These are phyloP conservation scores for Acrocyrtus sp. DNA, from an alignment of 2,888 invertebrate species.

Conservation along the genomic window DNA sequence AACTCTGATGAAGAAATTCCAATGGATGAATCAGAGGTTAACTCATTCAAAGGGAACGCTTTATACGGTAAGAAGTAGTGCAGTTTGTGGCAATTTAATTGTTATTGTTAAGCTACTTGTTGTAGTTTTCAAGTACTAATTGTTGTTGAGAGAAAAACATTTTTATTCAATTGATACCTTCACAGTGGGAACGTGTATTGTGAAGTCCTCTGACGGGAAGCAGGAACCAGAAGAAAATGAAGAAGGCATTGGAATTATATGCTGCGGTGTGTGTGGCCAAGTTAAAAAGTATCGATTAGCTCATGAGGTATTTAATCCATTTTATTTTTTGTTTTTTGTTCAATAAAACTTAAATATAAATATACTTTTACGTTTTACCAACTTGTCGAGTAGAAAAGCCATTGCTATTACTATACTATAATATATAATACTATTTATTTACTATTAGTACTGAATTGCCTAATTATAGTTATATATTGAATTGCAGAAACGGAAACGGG, in stretches of 20 bases:
- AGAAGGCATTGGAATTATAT: slow-evolving; percentile 19
- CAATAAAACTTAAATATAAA: too few relatives aligned
- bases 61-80: slow-evolving; percentile 34
- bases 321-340: too few relatives aligned
- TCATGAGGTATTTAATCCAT: slow-evolving; percentile 24
- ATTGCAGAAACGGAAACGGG: slow-evolving; percentile 45
- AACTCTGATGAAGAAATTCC: slow-evolving; percentile 22
- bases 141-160: too few relatives aligned
- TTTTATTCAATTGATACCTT: too few relatives aligned
- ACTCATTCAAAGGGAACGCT: background rate
- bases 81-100: background rate
- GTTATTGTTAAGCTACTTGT: too few relatives aligned
- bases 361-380: too few relatives aligned
- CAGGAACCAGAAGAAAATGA: background rate
- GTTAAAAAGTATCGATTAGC: slow-evolving; percentile 30
- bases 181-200: slow-evolving; percentile 35
- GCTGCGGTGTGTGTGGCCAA: slow-evolving; percentile 41
- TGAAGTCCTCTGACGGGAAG: slow-evolving; percentile 1
- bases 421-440: too few relatives aligned
- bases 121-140: background rate
- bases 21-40: background rate
- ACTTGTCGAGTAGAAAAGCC: too few relatives aligned
- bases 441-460: too few relatives aligned
- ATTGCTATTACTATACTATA: too few relatives aligned
- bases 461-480: background rate